phyloP scores from a whole-genome alignment of 2,113 vertebrate genomes.

The Hippocampus mohnikei region DNA sequence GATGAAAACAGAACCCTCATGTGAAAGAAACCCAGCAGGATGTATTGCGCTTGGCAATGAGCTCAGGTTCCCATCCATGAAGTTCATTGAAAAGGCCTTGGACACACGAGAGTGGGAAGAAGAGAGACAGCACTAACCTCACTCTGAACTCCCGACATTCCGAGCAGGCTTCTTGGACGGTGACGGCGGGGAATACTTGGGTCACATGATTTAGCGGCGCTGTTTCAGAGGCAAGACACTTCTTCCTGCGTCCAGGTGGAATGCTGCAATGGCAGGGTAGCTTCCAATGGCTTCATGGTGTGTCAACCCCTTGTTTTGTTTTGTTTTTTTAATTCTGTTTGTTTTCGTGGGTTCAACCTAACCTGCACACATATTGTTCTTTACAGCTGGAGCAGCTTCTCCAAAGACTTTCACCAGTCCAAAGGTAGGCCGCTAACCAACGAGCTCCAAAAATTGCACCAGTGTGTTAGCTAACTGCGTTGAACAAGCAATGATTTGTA shows the following conservation, averaged over 20 bases:
- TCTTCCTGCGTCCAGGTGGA: not conserved
- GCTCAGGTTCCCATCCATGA: not conserved
- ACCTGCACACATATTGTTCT: not conserved
- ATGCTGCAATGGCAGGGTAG: not conserved
- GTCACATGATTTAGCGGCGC: conserved; percentile 2
- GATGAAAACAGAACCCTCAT: not conserved
- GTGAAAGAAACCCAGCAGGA: not conserved
- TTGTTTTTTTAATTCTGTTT: no score
- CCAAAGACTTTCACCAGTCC: not conserved
- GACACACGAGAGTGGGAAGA: not conserved
- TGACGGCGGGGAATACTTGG: conserved; percentile 4
- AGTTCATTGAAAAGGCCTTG: not conserved
- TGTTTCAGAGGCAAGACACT: not conserved
- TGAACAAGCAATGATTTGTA: no score
- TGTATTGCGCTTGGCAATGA: not conserved
- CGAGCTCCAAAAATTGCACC: no score
- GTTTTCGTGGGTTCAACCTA: not conserved
- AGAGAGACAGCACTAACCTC: not conserved
- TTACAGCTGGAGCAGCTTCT: not conserved
- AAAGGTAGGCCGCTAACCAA: no score
- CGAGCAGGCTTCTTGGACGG: conserved; percentile 1
- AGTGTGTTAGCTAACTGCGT: no score
- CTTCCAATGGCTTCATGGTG: not conserved
- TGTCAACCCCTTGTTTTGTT: no score
- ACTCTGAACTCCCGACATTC: not conserved